phyloP scores from a whole-genome alignment of 2,888 invertebrate genomes.

The Scaptomyza reducta region DNA sequence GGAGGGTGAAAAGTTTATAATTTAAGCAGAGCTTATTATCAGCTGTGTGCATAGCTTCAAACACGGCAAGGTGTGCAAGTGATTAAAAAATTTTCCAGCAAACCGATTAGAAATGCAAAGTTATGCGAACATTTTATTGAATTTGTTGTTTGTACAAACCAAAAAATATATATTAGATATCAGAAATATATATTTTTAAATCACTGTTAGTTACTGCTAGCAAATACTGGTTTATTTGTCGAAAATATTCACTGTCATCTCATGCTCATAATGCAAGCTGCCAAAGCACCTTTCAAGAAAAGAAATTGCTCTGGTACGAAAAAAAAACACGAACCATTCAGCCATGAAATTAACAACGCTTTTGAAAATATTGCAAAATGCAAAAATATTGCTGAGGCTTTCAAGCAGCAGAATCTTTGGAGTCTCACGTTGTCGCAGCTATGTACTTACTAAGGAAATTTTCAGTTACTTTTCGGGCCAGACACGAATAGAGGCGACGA shows the following conservation, averaged over 20 bases:
- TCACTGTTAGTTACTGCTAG: not conserved
- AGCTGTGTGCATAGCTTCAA: constrained; percentile 42
- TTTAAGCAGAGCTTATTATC: constrained; percentile 76
- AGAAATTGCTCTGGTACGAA: constrained; percentile 45
- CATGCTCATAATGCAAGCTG: constrained; percentile 25
- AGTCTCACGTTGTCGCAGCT: constrained; percentile 35
- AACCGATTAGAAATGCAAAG: constrained; percentile 70
- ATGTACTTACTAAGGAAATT: constrained; percentile 28
- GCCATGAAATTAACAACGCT: constrained; percentile 82
- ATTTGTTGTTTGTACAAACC: constrained; percentile 43
- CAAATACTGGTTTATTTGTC: not conserved
- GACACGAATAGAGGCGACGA: constrained; percentile 14
- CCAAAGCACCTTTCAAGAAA: constrained; percentile 51
- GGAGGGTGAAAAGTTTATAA: constrained; percentile 70
- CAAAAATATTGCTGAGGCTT: constrained; percentile 73
- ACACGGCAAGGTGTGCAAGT: constrained; percentile 65
- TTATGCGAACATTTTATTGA: constrained; percentile 64
- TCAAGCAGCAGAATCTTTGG: constrained; percentile 14
- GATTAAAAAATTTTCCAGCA: constrained; percentile 68
- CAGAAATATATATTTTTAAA: not conserved
- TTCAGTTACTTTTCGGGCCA: constrained; percentile 30
- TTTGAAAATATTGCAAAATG: constrained; percentile 77
- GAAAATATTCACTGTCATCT: constrained; percentile 16
- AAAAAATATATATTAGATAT: not conserved
- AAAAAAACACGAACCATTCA: constrained; percentile 71